Percentiles rank a stretch among this genome's conserved stretches.
These are phyloP conservation scores for Neogobius melanostomus DNA, from an alignment of 2,113 vertebrate species.

Conservation along the genomic window DNA sequence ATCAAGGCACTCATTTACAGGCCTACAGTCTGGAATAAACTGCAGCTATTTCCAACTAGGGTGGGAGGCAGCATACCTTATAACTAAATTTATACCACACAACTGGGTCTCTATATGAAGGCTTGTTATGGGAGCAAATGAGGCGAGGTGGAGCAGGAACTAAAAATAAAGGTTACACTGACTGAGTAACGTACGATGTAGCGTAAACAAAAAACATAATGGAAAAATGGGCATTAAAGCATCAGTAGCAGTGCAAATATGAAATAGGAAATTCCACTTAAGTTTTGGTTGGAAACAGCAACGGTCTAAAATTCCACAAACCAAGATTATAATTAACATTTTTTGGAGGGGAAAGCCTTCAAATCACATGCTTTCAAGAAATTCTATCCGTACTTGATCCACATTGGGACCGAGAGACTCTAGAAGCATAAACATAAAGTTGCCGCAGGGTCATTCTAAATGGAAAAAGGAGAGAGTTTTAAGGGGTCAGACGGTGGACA, in stretches of 20 bases:
- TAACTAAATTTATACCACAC: conserved; percentile 48
- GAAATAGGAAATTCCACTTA: not conserved
- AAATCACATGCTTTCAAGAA: not conserved
- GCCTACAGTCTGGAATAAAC: conserved; percentile 58
- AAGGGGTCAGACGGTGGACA: conserved; percentile 29
- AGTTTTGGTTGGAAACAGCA: not conserved
- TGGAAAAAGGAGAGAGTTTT: conserved; percentile 2
- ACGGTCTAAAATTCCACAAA: conserved; percentile 6
- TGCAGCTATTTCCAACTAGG: conserved; percentile 58
- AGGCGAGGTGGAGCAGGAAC: not conserved
- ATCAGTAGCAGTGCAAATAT: not conserved
- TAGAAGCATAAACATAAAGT: not conserved
- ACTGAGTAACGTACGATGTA: not conserved
- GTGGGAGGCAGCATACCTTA: conserved; percentile 40
- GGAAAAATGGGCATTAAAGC: not conserved
- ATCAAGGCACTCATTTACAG: not conserved
- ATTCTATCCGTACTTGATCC: not conserved
- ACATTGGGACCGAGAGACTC: not conserved
- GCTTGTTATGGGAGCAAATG: not conserved
- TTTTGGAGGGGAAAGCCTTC: not conserved
- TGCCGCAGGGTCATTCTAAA: not conserved
- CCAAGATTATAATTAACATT: conserved; percentile 6
- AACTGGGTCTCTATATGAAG: conserved; percentile 15
- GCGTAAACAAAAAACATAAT: conserved; percentile 9
- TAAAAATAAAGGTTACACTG: conserved; percentile 20